phyloP scores from a whole-genome alignment of 2,113 vertebrate genomes.

The Dascyllus trimaculatus region DNA sequence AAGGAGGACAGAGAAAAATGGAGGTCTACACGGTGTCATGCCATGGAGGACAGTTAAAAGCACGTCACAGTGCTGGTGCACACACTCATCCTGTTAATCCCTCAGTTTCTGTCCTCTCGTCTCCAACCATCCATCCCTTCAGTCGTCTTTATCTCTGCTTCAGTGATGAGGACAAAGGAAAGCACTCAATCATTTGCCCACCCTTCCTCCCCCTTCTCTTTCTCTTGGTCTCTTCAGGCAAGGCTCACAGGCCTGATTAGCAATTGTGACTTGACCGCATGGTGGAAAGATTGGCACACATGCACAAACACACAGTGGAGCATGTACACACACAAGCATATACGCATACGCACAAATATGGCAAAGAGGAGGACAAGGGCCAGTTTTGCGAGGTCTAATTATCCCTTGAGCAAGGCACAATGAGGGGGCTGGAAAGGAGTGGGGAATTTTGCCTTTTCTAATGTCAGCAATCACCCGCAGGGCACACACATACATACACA shows the following conservation, averaged over 20 bases:
- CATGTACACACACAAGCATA: conserved; percentile 31
- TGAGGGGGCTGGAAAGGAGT: conserved; percentile 40
- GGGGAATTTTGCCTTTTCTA: conserved; percentile 71
- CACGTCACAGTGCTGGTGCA: conserved; percentile 53
- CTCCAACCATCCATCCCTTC: conserved; percentile 79
- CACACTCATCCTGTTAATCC: conserved; percentile 77
- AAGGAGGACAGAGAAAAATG: conserved; percentile 65
- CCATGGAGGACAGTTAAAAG: conserved; percentile 79
- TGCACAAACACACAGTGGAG: conserved; percentile 41
- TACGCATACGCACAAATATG: conserved; percentile 31
- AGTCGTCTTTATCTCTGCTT: conserved; percentile 81
- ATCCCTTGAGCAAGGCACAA: conserved; percentile 63
- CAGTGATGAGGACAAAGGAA: conserved; percentile 82
- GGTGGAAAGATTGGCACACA: conserved; percentile 77
- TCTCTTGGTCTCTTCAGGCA: conserved; percentile 72
- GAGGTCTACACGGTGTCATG: conserved; percentile 76
- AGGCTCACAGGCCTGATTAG: conserved; percentile 80
- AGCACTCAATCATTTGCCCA: conserved; percentile 79
- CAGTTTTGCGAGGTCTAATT: conserved; percentile 73
- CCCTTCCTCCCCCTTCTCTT: conserved; percentile 43
- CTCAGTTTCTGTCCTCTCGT: conserved; percentile 69
- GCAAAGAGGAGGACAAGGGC: conserved; percentile 55
- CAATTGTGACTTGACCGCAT: conserved; percentile 81
- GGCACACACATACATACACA: conserved; percentile 46
- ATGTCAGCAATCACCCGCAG: conserved; percentile 76